Evolutionary conservation across 2,113 vertebrate species (phyloP), one percentile per base, ranked within the genome.

Genomic region (Malurus alboscapulatus): DNA sequence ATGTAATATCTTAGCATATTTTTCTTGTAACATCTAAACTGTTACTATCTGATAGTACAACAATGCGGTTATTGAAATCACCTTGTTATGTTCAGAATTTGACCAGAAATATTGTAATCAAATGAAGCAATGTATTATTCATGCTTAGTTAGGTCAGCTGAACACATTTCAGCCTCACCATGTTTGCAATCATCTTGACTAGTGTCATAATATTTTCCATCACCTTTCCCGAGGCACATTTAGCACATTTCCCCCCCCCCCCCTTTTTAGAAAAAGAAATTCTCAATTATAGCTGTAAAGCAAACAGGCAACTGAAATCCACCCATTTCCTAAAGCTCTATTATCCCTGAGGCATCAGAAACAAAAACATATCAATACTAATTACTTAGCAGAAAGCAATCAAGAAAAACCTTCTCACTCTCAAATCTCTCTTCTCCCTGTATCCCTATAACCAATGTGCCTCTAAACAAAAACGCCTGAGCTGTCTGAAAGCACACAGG

Each of bases 191-290:
- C 96, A 96, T 95, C 92, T 98, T 96, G 95, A 97, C 90, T 97
- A 84, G 77, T 96, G 95, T 97, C 97, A 98, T 97, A 98, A 97
- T 97, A 97, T 97, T 97, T 97, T 97, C 92, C 80, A 93, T 59
- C 38, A 89, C 93, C 95, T 97, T 86, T 96, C 94, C 87, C 2
- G 88, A 96, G 91, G 95, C 71, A 95, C 92, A 96, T 95, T 97
- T 97, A 97, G 44, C 95, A 96, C 95, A 77, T 95, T 96, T 96
- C 80, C 92, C 38, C 2, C 14, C 77, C 38, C 38, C 10, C 69
- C 78, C 30, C 25, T 87, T 96, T 95, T 95, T 73, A 96, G 78
- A 85, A 87, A 92, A 88, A 88, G 77, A 96, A 96, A 94, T 96
- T 86, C 91, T 96, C 94, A 95, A 50, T 97, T 92, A 83, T 93